A percentile compares a stretch with the other conserved stretches of the same genome.
These are phyloP conservation scores for Lycodopsis pacificus DNA, from an alignment of 2,797 vertebrate genomes.

Conservation along the genomic window DNA sequence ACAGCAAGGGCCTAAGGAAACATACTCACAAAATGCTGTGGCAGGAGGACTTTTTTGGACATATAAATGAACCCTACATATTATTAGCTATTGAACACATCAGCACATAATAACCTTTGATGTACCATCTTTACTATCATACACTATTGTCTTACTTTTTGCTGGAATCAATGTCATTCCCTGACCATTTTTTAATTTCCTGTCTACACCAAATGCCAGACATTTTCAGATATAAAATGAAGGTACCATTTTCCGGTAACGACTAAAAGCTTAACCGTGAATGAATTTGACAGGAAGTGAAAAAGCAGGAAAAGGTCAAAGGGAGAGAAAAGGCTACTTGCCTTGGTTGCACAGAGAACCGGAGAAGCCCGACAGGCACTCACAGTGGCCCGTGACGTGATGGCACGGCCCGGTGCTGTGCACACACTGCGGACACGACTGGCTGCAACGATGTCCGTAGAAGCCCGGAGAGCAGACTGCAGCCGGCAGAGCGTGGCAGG, in stretches of 20 bases:
- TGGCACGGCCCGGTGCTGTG: conserved; percentile 95
- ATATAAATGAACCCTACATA: not conserved
- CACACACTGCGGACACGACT: conserved; percentile 94
- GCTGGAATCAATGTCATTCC: not conserved
- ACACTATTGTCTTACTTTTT: not conserved
- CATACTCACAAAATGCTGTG: conserved; percentile 1
- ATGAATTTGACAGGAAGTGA: conserved; percentile 24
- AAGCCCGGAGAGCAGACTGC: conserved; percentile 94
- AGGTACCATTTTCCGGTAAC: conserved; percentile 16
- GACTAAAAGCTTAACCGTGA: conserved; percentile 30
- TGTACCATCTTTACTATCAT: not conserved
- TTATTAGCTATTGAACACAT: not conserved
- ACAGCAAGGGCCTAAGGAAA: conserved; percentile 36
- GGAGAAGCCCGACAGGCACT: conserved; percentile 94
- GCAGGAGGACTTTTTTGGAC: not conserved
- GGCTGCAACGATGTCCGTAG: conserved; percentile 93
- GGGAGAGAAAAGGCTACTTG: conserved; percentile 75
- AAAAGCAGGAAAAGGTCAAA: conserved; percentile 41
- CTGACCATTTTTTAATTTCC: not conserved
- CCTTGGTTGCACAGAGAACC: conserved; percentile 97
- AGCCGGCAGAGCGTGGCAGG: conserved; percentile 29
- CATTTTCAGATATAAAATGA: conserved; percentile 30
- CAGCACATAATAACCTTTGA: not conserved
- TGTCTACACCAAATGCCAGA: conserved; percentile 12
- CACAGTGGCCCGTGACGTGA: conserved; percentile 93